Evolutionary conservation across 1,140 invertebrate genomes (phyloP), one percentile per base, ranked within the genome.

Genomic region (Halyomorpha halys): DNA sequence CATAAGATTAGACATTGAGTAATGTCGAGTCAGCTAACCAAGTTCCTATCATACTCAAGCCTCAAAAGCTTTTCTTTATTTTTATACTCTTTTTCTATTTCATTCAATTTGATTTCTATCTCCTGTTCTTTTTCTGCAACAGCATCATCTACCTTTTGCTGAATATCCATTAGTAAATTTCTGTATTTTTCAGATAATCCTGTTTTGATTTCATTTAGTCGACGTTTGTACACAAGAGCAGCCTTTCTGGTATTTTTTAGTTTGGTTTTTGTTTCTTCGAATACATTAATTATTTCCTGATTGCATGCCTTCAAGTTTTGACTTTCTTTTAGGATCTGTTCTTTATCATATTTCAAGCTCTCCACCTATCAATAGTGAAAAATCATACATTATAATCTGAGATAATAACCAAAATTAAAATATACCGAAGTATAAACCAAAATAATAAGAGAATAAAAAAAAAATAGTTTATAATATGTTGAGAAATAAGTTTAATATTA

Each of bases 41-140:
- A 18, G 5, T 14, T 13, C 4, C 11, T 49, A 18, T 21, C n/a
- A 18, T 11, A 6, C 19, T 49, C 47, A 18, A 19, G 47, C 47
- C 47, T 18, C 14, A 56, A 25, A 23, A 56, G 23, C 21, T 49
- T 49, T 47, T 62, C 39, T 54, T 54, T 49, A 19, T 18, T 18
- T 23, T 63, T 27, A n/a, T 63, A 63, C 13, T 49, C 62, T 21
- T 63, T 45, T 54, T 49, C 62, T 25, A 54, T 51, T 63, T 63
- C 34, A 27, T 53, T 19, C 27, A 63, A 53, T 39, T 63, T 63
- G 0, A n/a, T 45, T n/a, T 27, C 30, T 8, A 63, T 63, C 39
- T 63, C 62, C 18, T 21, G 23, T 39, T 63, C 62, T 63, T 63
- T 63, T 13, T 47, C 49, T 54, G 45, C 15, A 54, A 49, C 62